Base-by-base conservation (phyloP, 2,797 vertebrate genomes). In the Channa striata region DNA sequence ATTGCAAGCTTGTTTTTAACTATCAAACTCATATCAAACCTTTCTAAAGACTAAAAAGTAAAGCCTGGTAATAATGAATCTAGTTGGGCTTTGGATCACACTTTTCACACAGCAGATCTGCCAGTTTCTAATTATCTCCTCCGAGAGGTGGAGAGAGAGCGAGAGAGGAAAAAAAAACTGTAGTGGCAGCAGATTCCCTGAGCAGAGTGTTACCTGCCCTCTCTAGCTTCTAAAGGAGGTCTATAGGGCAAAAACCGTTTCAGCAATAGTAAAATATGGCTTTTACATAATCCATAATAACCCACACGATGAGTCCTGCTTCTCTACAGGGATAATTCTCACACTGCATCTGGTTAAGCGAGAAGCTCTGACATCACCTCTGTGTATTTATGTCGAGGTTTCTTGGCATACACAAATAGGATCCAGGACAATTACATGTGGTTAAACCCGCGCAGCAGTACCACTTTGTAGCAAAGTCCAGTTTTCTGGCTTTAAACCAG, bases 41-140 rank as follows among this genome's bases (percentile, higher is more conserved):
- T 10, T 76, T 53, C 30, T 30, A 73, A 76, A 69, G 21, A n/a
- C 11, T 59, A 20, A 59, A 65, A 67, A 73, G 47, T 12, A 52
- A 39, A 64, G 47, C 40, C 50, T 53, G 52, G 60, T 68, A 53
- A 63, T 75, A 74, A 82, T 74, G 74, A 78, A 72, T 78, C 54
- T 76, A 70, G 59, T 77, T 81, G 78, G 70, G 63, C 48, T 64
- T 81, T 68, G 81, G 77, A 84, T 87, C 75, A 50, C 37, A 81
- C 19, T 72, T 84, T 80, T 81, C 72, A 80, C 66, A 75, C 71
- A 50, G 78, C 79, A 57, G 49, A 81, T 72, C 59, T 80, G 72
- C 78, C 85, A 84, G 78, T 61, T 84, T 78, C 74, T 85, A 80
- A 84, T 84, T 74, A 80, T 73, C 69, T 82, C 85, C 80, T 81